Evolutionary conservation across 2,888 invertebrate genomes (phyloP).

Genomic region (Sarcophaga caerulescens): DNA sequence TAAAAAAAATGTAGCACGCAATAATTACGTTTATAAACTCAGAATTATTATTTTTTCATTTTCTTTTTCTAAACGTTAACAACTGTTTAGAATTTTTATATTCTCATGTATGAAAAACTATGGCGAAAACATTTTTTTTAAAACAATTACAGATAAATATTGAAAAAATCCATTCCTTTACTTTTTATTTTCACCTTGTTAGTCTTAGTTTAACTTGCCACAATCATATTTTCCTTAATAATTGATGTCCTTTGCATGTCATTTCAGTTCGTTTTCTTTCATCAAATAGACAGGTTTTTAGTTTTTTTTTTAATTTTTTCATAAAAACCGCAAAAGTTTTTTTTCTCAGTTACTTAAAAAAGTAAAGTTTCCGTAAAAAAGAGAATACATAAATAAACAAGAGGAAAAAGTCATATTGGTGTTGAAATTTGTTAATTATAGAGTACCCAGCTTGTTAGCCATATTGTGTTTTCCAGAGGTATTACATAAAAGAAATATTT

Average conservation of each 20-base stretch:
- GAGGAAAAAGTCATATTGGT: constrained; percentile 38
- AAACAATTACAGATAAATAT: constrained; percentile 24
- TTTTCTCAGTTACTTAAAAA: constrained; percentile 24
- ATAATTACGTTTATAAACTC: constrained; percentile 22
- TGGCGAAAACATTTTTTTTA: background rate
- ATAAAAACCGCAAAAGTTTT: constrained; percentile 63
- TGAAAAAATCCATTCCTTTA: background rate
- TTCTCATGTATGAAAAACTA: constrained; percentile 49
- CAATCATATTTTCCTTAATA: constrained; percentile 60
- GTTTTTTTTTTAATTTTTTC: background rate
- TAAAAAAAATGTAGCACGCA: constrained; percentile 18
- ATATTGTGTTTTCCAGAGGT: constrained; percentile 58
- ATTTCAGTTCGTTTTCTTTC: constrained; percentile 58
- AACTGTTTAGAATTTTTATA: constrained; percentile 52
- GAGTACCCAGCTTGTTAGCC: constrained; percentile 46
- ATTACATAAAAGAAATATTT: constrained; percentile 25
- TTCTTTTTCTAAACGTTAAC: constrained; percentile 6
- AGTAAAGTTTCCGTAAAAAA: background rate
- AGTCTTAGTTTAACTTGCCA: constrained; percentile 5
- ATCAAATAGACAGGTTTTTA: constrained; percentile 59
- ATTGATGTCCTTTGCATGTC: constrained; percentile 72
- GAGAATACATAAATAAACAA: constrained; percentile 7
- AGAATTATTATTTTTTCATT: constrained; percentile 8
- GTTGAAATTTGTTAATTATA: constrained; percentile 64
- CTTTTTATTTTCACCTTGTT: constrained; percentile 38